A percentile compares a stretch with the other conserved stretches of the same genome.
These are phyloP conservation scores for Spizella passerina DNA, from an alignment of 2,797 vertebrate genomes.

Conservation along the genomic window DNA sequence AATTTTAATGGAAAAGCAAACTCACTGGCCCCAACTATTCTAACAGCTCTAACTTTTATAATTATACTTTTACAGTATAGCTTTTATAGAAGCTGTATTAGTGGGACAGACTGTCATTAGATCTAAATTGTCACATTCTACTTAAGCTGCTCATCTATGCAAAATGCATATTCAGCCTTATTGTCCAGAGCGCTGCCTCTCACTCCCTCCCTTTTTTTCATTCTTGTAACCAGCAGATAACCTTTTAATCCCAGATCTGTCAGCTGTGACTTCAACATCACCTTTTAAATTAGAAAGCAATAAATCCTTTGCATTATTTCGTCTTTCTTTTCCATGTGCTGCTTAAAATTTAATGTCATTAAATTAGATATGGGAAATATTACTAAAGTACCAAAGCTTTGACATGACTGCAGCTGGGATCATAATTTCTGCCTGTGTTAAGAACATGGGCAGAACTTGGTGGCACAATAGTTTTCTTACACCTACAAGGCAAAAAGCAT, in stretches of 20 bases:
- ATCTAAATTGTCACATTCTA: neutral
- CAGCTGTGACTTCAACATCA: conserved; percentile 11
- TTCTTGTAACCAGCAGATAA: conserved; percentile 28
- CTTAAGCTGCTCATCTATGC: neutral
- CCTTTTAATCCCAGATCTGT: conserved; percentile 50
- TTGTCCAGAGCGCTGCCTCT: neutral
- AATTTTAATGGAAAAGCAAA: neutral
- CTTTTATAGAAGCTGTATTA: neutral
- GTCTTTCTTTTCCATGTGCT: neutral
- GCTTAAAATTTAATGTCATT: neutral
- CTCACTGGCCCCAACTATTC: neutral
- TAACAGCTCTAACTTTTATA: neutral
- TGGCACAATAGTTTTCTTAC: neutral
- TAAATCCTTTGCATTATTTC: neutral
- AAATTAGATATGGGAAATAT: neutral
- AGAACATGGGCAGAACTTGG: neutral
- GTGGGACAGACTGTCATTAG: neutral
- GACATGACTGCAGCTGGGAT: neutral
- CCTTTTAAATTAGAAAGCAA: conserved; percentile 2
- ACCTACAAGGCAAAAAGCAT: neutral
- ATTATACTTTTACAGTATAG: neutral
- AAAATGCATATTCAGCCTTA: neutral
- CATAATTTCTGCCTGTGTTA: neutral
- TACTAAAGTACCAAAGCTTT: neutral
- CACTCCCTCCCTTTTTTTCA: neutral